Evolutionary conservation across 2,797 vertebrate genomes (phyloP).

Genomic region (Microcaecilia unicolor): DNA sequence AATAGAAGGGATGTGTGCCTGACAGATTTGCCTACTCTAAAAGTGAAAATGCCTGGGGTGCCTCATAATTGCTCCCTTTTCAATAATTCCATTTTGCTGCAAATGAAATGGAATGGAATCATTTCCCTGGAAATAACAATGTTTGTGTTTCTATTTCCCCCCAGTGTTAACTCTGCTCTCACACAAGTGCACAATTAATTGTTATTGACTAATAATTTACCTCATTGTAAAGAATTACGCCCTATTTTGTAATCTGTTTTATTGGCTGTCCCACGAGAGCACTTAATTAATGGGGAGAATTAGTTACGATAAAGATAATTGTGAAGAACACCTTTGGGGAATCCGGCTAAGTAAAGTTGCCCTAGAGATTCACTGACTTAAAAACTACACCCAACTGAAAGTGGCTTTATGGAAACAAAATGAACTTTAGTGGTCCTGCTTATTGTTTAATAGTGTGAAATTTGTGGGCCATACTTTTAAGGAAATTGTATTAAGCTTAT

Average conservation of each 20-base stretch:
- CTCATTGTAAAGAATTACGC: constrained; percentile 3
- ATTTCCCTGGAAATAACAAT: constrained; percentile 15
- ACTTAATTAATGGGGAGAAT: background rate
- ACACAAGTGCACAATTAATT: constrained; percentile 10
- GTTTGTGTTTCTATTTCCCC: constrained; percentile 13
- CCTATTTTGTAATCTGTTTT: background rate
- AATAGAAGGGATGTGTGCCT: constrained; percentile 1
- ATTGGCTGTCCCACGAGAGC: constrained; percentile 1
- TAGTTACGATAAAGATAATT: background rate
- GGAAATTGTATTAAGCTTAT: too few relatives aligned
- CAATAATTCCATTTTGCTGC: constrained; percentile 16
- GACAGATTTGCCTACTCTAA: constrained; percentile 8
- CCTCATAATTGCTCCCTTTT: constrained; percentile 14
- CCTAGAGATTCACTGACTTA: background rate
- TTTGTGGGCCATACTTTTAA: too few relatives aligned
- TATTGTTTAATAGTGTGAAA: too few relatives aligned
- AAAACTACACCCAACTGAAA: background rate
- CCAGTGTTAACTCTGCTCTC: constrained; percentile 9
- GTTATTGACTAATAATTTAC: constrained; percentile 11
- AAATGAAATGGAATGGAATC: constrained; percentile 19
- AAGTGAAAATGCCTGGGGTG: constrained; percentile 15
- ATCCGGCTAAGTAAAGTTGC: background rate
- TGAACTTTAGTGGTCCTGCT: too few relatives aligned
- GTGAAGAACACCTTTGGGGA: background rate
- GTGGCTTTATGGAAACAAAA: background rate